These are phyloP conservation scores for Callionymus lyra DNA, from an alignment of 2,113 vertebrate species.

Conservation along the genomic window DNA sequence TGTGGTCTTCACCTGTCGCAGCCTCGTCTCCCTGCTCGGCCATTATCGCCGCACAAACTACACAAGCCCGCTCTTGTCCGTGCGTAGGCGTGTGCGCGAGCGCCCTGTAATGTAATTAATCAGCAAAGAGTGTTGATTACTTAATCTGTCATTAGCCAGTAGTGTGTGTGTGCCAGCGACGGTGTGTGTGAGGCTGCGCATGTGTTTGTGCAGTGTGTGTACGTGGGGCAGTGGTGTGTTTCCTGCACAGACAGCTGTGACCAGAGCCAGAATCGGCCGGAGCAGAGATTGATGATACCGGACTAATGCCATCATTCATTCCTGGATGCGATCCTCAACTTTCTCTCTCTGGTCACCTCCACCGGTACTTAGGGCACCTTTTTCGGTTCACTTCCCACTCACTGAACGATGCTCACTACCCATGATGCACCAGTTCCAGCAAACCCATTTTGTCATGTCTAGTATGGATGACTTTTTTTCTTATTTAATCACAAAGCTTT, in stretches of 20 bases:
- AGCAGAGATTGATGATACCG: conserved; percentile 55
- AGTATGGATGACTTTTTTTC: too few species aligned
- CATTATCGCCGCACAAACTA: conserved; percentile 19
- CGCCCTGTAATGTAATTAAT: conserved; percentile 53
- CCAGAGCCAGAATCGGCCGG: conserved; percentile 43
- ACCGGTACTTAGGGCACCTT: conserved; percentile 19
- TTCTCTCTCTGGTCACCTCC: conserved; percentile 29
- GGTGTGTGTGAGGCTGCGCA: too few species aligned
- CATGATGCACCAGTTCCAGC: neutral
- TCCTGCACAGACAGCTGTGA: conserved; percentile 54
- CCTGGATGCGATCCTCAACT: conserved; percentile 27
- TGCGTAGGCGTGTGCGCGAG: conserved; percentile 6
- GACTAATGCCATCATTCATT: conserved; percentile 50
- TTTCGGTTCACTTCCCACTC: conserved; percentile 25
- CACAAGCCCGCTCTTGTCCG: conserved; percentile 11
- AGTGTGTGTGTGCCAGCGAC: conserved; percentile 23
- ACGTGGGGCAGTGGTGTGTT: conserved; percentile 22
- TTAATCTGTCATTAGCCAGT: conserved; percentile 60
- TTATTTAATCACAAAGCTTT: too few species aligned
- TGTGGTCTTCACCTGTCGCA: conserved; percentile 23
- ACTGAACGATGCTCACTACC: conserved; percentile 14
- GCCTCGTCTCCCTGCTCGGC: neutral
- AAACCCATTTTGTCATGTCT: too few species aligned
- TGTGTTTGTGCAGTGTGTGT: conserved; percentile 13
- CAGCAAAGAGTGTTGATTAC: conserved; percentile 58